These are phyloP conservation scores for Chaetogeoica ovagalla DNA, from an alignment of 2,888 invertebrate species.

Conservation along the genomic window DNA sequence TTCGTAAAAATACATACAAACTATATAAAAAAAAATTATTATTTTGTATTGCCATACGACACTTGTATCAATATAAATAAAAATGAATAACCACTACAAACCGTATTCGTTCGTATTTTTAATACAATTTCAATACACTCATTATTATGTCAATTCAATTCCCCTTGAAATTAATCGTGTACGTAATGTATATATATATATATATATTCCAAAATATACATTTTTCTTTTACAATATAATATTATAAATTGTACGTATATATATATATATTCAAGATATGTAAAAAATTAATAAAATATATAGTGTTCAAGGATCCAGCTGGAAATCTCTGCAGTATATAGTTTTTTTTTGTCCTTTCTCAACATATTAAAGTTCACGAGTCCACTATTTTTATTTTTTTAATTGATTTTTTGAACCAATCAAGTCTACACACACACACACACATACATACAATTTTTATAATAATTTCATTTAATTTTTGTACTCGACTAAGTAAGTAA, in stretches of 20 bases:
- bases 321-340: no score
- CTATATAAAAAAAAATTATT: background rate
- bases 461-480: no score
- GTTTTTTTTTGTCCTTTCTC: background rate
- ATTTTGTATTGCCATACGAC: background rate
- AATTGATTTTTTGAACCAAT: no score
- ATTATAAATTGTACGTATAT: no score
- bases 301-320: no score
- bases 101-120: background rate
- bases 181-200: background rate
- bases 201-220: no score
- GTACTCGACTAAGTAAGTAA: no score
- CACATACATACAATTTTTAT: no score
- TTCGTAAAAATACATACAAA: background rate
- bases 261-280: no score
- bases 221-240: no score
- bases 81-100: background rate
- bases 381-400: background rate
- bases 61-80: constrained; percentile 5
- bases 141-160: background rate
- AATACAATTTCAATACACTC: background rate
- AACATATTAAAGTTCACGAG: background rate
- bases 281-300: no score
- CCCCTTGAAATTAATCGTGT: background rate
- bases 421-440: no score